These are phyloP conservation scores for Drosophila nikananu DNA, from an alignment of 1,140 invertebrate genomes.

Conservation along the genomic window DNA sequence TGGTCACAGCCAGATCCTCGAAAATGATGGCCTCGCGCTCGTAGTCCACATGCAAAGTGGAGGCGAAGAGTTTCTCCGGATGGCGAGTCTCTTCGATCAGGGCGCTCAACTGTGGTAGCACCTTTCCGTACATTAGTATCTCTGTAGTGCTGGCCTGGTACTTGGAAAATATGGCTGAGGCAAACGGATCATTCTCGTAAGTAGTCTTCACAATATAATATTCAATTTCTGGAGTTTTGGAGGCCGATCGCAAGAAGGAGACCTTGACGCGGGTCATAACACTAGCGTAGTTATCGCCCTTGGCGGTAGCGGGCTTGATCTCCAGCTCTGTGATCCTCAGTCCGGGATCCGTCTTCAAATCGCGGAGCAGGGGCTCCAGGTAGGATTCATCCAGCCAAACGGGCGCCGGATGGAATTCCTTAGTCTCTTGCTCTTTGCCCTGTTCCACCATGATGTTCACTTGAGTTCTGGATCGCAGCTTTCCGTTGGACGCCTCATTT, in stretches of 20 bases:
- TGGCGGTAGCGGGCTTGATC: constrained; percentile 75
- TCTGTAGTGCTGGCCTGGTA: too few relatives aligned
- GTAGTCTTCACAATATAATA: too few relatives aligned
- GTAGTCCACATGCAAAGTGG: constrained; percentile 76
- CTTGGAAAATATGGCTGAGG: too few relatives aligned
- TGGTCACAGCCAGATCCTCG: constrained; percentile 86
- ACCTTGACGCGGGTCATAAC: constrained; percentile 66
- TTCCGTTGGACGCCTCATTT: constrained; percentile 26
- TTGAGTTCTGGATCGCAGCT: constrained; percentile 17
- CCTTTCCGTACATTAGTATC: too few relatives aligned
- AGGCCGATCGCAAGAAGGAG: too few relatives aligned
- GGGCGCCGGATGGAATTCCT: constrained; percentile 62
- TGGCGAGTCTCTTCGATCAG: constrained; percentile 53
- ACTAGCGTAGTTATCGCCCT: constrained; percentile 84
- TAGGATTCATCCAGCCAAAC: constrained; percentile 71
- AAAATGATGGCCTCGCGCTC: constrained; percentile 83
- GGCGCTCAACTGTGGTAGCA: too few relatives aligned
- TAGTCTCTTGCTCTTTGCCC: constrained; percentile 27
- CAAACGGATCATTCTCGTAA: too few relatives aligned
- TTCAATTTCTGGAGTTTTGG: too few relatives aligned
- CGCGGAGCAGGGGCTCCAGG: constrained; percentile 57
- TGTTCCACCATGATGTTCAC: constrained; percentile 52
- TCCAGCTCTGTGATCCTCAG: constrained; percentile 53
- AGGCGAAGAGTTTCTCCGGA: constrained; percentile 73
- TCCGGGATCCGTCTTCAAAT: constrained; percentile 54